Percentiles rank a stretch among this genome's conserved stretches.
Conservation (phyloP, 92 coral and sea anemone genomes). For the Scolanthus callimorphus region DNA sequence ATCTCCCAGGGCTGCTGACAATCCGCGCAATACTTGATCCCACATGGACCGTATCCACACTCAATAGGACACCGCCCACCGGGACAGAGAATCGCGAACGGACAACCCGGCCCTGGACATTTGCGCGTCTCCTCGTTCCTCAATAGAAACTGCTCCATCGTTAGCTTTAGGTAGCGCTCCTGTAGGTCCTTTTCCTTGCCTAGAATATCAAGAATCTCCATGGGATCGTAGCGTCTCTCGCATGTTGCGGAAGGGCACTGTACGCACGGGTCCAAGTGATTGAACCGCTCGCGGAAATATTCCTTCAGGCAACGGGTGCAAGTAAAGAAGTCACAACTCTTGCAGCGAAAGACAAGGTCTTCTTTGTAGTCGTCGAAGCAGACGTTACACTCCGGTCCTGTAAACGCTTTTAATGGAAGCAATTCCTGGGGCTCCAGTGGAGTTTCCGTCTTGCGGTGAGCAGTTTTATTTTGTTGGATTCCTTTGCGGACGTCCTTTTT, state of each 20-base stretch:
- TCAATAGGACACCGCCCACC: conserved; percentile 1
- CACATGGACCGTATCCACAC: neutral
- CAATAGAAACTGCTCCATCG: conserved; percentile 14
- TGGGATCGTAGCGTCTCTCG: neutral
- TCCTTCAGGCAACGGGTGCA: conserved; percentile 12
- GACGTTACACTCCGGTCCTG: conserved; percentile 1
- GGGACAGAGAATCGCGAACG: conserved; percentile 13
- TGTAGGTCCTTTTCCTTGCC: neutral
- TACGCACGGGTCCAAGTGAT: neutral
- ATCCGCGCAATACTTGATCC: conserved; percentile 1
- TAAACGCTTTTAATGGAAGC: neutral
- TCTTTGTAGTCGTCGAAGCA: conserved; percentile 16
- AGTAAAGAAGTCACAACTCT: conserved; percentile 10
- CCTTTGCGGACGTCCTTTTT: neutral
- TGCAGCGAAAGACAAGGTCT: neutral
- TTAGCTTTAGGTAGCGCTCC: conserved; percentile 7
- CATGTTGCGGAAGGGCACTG: conserved; percentile 14
- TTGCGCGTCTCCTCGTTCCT: conserved; percentile 28
- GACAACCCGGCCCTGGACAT: conserved; percentile 30
- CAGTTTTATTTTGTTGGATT: neutral
- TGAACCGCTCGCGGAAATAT: conserved; percentile 7
- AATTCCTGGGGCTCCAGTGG: neutral
- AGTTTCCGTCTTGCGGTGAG: no score
- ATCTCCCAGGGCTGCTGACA: neutral
- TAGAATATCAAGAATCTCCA: neutral